Conservation (phyloP, 1,140 invertebrate species). For the Carposina sasakii region DNA sequence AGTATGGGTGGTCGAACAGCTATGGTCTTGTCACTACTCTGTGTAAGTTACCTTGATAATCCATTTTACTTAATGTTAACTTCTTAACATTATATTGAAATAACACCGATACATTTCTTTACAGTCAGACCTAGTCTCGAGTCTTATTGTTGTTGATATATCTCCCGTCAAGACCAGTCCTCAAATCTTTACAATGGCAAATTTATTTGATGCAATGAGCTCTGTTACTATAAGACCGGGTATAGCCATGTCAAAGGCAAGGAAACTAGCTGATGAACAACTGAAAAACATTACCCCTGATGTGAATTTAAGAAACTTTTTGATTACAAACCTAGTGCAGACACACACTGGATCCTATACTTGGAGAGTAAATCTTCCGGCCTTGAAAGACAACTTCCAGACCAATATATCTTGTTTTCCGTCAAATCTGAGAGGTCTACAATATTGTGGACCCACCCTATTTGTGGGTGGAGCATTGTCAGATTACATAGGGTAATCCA, state of each 20-base stretch:
- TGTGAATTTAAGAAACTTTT: slow-evolving; percentile 75
- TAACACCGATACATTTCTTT: slow-evolving; percentile 32
- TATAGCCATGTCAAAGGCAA: slow-evolving; percentile 78
- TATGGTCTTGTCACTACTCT: slow-evolving; percentile 86
- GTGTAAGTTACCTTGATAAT: slow-evolving; percentile 67
- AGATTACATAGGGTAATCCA: slow-evolving; percentile 84
- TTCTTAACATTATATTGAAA: not conserved
- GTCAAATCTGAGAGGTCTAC: slow-evolving; percentile 52
- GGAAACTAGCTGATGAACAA: slow-evolving; percentile 74
- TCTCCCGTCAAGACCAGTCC: slow-evolving; percentile 81
- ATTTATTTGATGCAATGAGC: slow-evolving; percentile 79
- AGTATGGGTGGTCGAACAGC: slow-evolving; percentile 93
- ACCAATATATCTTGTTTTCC: slow-evolving; percentile 79
- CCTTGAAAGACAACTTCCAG: slow-evolving; percentile 78
- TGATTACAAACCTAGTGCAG: slow-evolving; percentile 85
- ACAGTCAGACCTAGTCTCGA: slow-evolving; percentile 84
- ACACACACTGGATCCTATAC: slow-evolving; percentile 75
- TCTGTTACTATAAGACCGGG: slow-evolving; percentile 73
- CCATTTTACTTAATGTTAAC: not conserved
- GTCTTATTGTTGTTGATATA: slow-evolving; percentile 88
- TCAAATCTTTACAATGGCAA: slow-evolving; percentile 75
- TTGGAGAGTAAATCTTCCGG: slow-evolving; percentile 84
- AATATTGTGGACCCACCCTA: slow-evolving; percentile 80
- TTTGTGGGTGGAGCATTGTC: slow-evolving; percentile 89
- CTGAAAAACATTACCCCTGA: slow-evolving; percentile 53